Base-by-base conservation (phyloP, 2,113 vertebrate species). In the Chunga burmeisteri region DNA sequence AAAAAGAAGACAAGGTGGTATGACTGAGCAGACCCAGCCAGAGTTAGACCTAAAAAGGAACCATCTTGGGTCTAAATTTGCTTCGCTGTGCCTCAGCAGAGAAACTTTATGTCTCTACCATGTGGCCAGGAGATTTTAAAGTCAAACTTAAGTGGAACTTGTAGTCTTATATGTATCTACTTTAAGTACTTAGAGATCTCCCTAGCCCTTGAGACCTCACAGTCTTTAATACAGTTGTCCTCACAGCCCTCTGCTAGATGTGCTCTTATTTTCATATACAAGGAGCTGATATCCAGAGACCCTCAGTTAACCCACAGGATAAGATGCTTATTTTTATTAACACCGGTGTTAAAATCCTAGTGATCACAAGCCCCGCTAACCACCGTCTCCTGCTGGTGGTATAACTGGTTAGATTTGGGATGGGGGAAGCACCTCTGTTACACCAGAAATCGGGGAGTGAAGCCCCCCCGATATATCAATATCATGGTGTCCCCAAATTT, bases 391-490 rank as follows among this genome's bases (percentile, higher is more conserved):
- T 62, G 25, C 17, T 88, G 49, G 15, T 55, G 59, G n/a, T 30
- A 11, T n/a, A 42, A 22, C 15, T 74, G 29, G 29, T 38, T 13
- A 5, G 19, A 22, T 71, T 47, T 68, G 53, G 53, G 36, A 27
- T 27, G 22, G 29, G 17, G 9, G n/a, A 49, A 58, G 25, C 36
- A 21, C 6, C 13, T 61, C n/a, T 70, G 49, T 32, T 78, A 52
- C 30, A 62, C 16, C 38, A 85, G 56, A 70, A 81, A 62, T 34
- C 16, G 30, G 50, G 25, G 47, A 3, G 16, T 53, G 47, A 40
- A 52, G 9, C 7, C 47, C 47, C 40, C 40, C 14, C 3, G 2
- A 0, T 11, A 3, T 32, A 63, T 14, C 59, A 25, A 4, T 27
- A 8, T 42, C 10, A 3, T 3, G 2, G 4, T 49, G 52, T 25